phyloP scores from a whole-genome alignment of 1,140 invertebrate genomes.

The Rhynchophorus ferrugineus region DNA sequence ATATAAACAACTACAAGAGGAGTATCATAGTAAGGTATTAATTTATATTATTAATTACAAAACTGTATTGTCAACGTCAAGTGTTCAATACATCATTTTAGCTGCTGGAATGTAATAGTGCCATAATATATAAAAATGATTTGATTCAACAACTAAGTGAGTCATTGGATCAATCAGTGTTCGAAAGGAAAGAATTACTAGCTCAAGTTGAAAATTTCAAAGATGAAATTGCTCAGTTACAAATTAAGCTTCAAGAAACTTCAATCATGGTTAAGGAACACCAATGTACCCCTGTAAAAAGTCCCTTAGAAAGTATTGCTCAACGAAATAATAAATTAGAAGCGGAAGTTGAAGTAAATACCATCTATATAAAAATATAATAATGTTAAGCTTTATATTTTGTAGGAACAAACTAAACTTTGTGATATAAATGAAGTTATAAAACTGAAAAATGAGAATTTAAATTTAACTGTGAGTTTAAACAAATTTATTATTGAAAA shows the following conservation, averaged over 20 bases:
- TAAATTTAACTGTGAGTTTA: slow-evolving; percentile 12
- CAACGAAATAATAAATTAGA: background rate
- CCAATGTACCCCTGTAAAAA: slow-evolving; percentile 5
- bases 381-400: too few species aligned
- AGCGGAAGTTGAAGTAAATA: background rate
- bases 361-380: too few species aligned
- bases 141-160: slow-evolving; percentile 54
- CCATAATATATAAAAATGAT: slow-evolving; percentile 49
- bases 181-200: slow-evolving; percentile 51
- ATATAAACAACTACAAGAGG: slow-evolving; percentile 45
- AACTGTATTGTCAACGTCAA: background rate
- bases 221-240: slow-evolving; percentile 52
- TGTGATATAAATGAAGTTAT: background rate
- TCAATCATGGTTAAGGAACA: slow-evolving; percentile 23
- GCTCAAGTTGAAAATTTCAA: slow-evolving; percentile 51
- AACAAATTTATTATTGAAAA: background rate
- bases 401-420: too few species aligned
- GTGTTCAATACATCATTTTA: slow-evolving; percentile 37
- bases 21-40: slow-evolving; percentile 38
- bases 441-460: slow-evolving; percentile 10
- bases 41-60: background rate
- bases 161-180: slow-evolving; percentile 50
- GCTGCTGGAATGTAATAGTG: slow-evolving; percentile 53
- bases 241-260: slow-evolving; percentile 38
- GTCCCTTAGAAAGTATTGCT: background rate